These are phyloP conservation scores for Manis pentadactyla DNA, from an alignment of 2,797 vertebrate species.

Conservation along the genomic window DNA sequence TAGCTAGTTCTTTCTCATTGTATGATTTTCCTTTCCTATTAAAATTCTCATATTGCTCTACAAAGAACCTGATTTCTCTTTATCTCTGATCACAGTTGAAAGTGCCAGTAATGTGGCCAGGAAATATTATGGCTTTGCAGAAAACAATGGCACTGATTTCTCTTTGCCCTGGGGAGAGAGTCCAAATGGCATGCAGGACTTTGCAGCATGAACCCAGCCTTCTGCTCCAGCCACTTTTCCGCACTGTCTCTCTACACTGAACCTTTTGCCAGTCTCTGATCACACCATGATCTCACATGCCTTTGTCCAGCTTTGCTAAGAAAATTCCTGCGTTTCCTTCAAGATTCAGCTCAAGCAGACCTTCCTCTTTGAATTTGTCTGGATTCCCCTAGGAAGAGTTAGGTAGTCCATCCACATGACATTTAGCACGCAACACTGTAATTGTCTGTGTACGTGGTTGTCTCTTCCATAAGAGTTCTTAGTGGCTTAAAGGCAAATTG, in stretches of 20 bases:
- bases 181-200: background rate
- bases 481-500: background rate
- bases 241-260: fast-evolving
- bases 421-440: background rate
- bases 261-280: background rate
- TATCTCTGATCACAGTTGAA: background rate
- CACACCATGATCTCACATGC: background rate
- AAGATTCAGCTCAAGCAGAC: background rate
- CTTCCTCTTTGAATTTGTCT: background rate
- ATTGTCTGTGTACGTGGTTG: background rate
- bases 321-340: background rate
- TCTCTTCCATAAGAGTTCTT: background rate
- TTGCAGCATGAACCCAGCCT: background rate
- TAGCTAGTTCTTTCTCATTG: background rate
- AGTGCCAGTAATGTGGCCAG: background rate
- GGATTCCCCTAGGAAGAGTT: background rate
- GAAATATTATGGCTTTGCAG: background rate
- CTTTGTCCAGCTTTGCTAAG: background rate
- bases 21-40: background rate
- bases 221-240: background rate
- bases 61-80: background rate
- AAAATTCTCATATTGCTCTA: background rate
- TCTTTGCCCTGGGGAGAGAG: constrained; percentile 50
- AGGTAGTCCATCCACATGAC: background rate
- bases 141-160: background rate